These are phyloP conservation scores for Carabus problematicus DNA, from an alignment of 2,888 invertebrate genomes.

Conservation along the genomic window DNA sequence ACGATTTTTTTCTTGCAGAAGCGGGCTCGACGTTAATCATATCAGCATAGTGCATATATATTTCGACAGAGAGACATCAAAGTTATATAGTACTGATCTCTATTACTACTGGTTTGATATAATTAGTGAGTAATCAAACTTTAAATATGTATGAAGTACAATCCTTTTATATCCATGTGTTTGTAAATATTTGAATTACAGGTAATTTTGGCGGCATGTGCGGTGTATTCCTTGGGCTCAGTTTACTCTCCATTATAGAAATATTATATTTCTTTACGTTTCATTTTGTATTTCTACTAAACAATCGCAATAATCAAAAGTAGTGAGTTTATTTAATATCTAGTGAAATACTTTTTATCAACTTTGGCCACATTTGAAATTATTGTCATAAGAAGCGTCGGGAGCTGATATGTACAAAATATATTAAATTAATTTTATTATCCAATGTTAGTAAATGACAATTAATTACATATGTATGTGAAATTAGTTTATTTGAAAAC, in stretches of 20 bases:
- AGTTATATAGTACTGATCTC: conserved; percentile 27
- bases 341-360: too few relatives aligned
- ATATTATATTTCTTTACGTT: conserved; percentile 21
- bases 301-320: neutral
- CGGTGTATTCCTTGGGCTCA: conserved; percentile 27
- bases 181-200: neutral
- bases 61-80: conserved; percentile 1
- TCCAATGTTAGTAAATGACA: too few relatives aligned
- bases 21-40: neutral
- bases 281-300: neutral
- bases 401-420: too few relatives aligned
- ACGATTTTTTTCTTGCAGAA: conserved; percentile 18
- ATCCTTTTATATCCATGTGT: neutral
- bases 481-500: too few relatives aligned
- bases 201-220: conserved; percentile 32
- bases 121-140: conserved; percentile 19
- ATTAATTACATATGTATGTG: too few relatives aligned
- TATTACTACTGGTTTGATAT: conserved; percentile 30
- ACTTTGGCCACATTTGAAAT: too few relatives aligned
- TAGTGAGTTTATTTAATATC: neutral
- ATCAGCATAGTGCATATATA: conserved; percentile 31
- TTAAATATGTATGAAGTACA: neutral
- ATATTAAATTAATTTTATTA: too few relatives aligned
- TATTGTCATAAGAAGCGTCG: too few relatives aligned
- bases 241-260: conserved; percentile 21